Base-by-base conservation (phyloP, 2,888 invertebrate genomes). In the Tachina lurida region DNA sequence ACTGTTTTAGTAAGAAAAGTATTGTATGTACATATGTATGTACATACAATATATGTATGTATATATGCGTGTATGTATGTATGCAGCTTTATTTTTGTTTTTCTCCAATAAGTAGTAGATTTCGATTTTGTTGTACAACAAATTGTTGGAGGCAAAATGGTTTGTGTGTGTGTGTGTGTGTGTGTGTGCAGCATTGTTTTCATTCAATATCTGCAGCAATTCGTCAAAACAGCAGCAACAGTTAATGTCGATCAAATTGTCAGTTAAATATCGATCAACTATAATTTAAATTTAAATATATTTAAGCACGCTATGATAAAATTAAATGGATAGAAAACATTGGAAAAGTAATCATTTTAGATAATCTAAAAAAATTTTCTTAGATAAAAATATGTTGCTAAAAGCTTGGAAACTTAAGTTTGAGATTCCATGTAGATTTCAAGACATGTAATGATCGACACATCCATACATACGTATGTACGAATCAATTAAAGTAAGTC, bases 201-300 rank as follows among this genome's bases (percentile, higher is more conserved):
- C 22, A 58, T 71, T 76, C 19, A 65, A 15, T 68, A 54, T 41
- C 43, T 71, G 76, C 74, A 67, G 60, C 67, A 80, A 86, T 86
- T 86, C 79, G 76, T 76, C 84, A 86, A 84, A 89, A 90, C 91
- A 74, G 90, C 90, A 90, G 91, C 90, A 90, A 88, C 91, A 89
- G 90, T 90, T 90, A 91, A 89, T 87, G 91, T 91, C 91, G 88
- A 91, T 91, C 91, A 91, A 91, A 88, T 90, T 86, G 91, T 90
- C 91, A 84, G 91, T 87, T 88, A 90, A 89, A 89, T 90, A 90
- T 90, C 90, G 89, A 90, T 90, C 88, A 89, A 84, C 15, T 62
- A 41, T 67, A 79, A 68, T 77, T 84, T 84, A 76, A 76, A 71
- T 71, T 56, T 63, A 75, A 85, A 78, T 65, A 49, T 19, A 68